These are phyloP conservation scores for Borostomias antarcticus DNA, from an alignment of 2,797 vertebrate genomes.

Conservation along the genomic window DNA sequence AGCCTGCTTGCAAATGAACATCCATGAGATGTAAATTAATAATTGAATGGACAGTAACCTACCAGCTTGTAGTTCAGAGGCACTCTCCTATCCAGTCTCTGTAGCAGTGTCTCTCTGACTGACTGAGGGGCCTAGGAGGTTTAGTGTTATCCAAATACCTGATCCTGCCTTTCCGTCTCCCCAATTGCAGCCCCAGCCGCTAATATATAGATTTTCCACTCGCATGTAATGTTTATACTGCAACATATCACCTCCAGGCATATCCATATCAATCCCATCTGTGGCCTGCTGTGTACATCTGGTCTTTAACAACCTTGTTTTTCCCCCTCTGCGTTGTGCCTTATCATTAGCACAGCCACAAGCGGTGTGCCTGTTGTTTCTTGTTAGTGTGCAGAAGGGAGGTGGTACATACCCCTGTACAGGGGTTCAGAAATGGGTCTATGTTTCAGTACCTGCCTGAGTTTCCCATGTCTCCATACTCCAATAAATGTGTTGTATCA, in stretches of 20 bases:
- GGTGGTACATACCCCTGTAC: no score
- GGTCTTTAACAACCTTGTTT: conserved; percentile 72
- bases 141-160: conserved; percentile 49
- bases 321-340: conserved; percentile 46
- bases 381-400: not conserved
- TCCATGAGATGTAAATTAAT: conserved; percentile 3
- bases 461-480: no score
- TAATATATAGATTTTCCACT: conserved; percentile 49
- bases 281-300: conserved; percentile 61
- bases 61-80: conserved; percentile 43
- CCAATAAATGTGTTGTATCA: no score
- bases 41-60: conserved; percentile 36
- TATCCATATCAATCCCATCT: conserved; percentile 69
- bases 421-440: not conserved
- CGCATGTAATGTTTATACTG: conserved; percentile 36
- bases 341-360: conserved; percentile 66
- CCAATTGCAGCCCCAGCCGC: conserved; percentile 35
- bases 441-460: no score
- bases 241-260: conserved; percentile 62
- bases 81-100: conserved; percentile 28
- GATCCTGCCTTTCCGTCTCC: conserved; percentile 5
- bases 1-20: not conserved
- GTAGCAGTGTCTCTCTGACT: conserved; percentile 28
- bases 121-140: conserved; percentile 46
- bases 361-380: conserved; percentile 34